These are phyloP conservation scores for Prunella strophiata DNA, from an alignment of 2,797 vertebrate genomes.

Conservation along the genomic window DNA sequence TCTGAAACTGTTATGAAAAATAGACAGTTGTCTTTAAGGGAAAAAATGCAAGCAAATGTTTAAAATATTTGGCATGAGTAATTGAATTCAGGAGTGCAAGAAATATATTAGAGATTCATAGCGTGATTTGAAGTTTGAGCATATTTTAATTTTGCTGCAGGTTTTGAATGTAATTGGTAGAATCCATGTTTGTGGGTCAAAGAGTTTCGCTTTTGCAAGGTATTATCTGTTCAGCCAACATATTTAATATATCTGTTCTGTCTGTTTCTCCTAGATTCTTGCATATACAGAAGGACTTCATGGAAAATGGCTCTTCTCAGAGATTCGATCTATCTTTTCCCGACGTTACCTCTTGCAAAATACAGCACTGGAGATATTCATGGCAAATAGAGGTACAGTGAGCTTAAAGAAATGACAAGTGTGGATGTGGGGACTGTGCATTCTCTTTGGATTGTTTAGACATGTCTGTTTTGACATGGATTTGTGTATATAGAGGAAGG, in stretches of 20 bases:
- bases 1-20: neutral
- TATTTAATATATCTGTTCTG: neutral
- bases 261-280: slow-evolving; percentile 82
- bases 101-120: neutral
- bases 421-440: neutral
- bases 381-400: slow-evolving; percentile 94
- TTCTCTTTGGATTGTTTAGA: neutral
- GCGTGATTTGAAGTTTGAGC: neutral
- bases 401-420: neutral
- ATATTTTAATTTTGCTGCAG: neutral
- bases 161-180: neutral
- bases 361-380: slow-evolving; percentile 95
- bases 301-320: slow-evolving; percentile 97
- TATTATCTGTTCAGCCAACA: neutral
- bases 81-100: neutral
- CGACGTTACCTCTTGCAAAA: slow-evolving; percentile 96
- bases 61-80: neutral
- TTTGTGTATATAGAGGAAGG: neutral
- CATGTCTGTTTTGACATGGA: too few relatives aligned
- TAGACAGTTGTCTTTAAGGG: neutral
- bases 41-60: neutral
- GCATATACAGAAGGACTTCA: slow-evolving; percentile 94
- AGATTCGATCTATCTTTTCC: slow-evolving; percentile 93
- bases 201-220: neutral
- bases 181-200: neutral